Percentiles rank a stretch among this genome's conserved stretches.
Evolutionary conservation across 2,888 invertebrate species (phyloP).

Genomic region (Lasioglossum vierecki): DNA sequence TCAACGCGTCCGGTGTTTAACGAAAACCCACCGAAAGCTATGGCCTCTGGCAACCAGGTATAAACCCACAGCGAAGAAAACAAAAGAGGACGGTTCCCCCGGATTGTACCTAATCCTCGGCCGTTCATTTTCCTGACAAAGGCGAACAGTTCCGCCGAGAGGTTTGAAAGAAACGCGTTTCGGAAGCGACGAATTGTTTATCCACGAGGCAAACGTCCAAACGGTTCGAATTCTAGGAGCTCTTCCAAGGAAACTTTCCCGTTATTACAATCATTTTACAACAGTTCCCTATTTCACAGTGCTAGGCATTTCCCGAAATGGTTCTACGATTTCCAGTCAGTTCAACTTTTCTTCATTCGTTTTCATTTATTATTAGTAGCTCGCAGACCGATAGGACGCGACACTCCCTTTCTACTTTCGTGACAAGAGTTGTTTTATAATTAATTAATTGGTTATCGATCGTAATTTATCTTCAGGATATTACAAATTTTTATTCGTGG

Average conservation of each 20-base stretch:
- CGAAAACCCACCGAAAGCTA: conserved; percentile 14
- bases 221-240: neutral
- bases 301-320: neutral
- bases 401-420: neutral
- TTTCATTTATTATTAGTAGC: too few relatives aligned
- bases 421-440: neutral
- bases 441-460: too few relatives aligned
- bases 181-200: conserved; percentile 11
- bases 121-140: conserved; percentile 30
- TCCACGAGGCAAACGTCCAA: neutral
- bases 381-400: neutral
- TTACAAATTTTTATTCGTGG: too few relatives aligned
- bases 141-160: conserved; percentile 13
- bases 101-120: conserved; percentile 22
- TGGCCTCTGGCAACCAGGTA: neutral
- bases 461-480: too few relatives aligned
- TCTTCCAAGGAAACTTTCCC: neutral
- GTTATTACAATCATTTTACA: neutral
- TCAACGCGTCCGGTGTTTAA: conserved; percentile 14
- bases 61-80: conserved; percentile 19
- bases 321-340: neutral
- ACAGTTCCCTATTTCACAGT: neutral
- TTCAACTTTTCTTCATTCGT: neutral
- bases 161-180: neutral
- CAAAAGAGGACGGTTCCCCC: conserved; percentile 11